Percentiles rank a stretch among this genome's conserved stretches.
These are phyloP conservation scores for Sussaba pulchella DNA, from an alignment of 2,888 invertebrate genomes.

Conservation along the genomic window DNA sequence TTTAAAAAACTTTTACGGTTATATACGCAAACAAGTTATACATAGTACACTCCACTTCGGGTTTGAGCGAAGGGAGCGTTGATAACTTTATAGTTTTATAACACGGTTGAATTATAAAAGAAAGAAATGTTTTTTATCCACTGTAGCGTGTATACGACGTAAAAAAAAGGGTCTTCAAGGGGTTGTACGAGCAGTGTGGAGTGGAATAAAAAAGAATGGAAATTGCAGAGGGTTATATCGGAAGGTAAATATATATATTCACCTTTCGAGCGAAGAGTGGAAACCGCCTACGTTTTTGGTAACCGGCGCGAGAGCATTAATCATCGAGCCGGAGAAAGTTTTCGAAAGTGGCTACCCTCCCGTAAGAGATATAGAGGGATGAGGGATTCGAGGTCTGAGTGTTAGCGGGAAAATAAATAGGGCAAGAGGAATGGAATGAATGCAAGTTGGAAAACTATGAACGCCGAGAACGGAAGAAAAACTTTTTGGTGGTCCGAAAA, in stretches of 20 bases:
- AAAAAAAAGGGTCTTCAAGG: constrained; percentile 47
- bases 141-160: background rate
- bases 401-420: constrained; percentile 56
- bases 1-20: constrained; percentile 47
- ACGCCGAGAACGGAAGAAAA: constrained; percentile 45
- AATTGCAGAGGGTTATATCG: constrained; percentile 48
- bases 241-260: no score
- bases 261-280: constrained; percentile 34
- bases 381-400: constrained; percentile 4
- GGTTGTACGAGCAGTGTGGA: constrained; percentile 28
- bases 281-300: constrained; percentile 59
- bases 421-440: constrained; percentile 33
- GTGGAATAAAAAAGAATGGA: constrained; percentile 44
- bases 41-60: background rate
- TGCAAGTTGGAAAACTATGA: constrained; percentile 44
- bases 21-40: constrained; percentile 30
- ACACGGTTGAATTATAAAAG: constrained; percentile 40
- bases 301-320: constrained; percentile 66
- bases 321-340: constrained; percentile 64
- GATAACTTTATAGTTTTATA: constrained; percentile 63
- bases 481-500: constrained; percentile 56
- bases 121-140: constrained; percentile 36
- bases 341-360: constrained; percentile 38
- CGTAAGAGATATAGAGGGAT: constrained; percentile 19
- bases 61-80: constrained; percentile 22